Base-by-base conservation (phyloP, 1,140 invertebrate genomes). In the Ceratoteleas bidentatus region DNA sequence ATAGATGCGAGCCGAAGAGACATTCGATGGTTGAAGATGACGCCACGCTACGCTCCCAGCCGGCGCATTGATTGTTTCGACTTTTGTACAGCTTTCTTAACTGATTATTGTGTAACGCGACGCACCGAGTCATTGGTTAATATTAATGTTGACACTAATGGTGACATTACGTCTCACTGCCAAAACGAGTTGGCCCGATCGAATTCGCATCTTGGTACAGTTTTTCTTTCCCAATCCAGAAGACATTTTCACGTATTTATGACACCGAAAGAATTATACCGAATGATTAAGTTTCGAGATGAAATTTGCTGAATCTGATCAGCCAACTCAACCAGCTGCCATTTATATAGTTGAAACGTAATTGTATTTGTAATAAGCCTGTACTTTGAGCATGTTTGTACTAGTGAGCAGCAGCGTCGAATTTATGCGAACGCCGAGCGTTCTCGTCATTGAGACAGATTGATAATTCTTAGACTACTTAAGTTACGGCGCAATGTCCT, bases 61-160 rank as follows among this genome's bases (percentile, higher is more conserved):
- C 24, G 24, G 24, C 36, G 10, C 36, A 86, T 83, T 88, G 88
- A 86, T 87, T 79, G 84, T 86, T 40, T 87, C 81, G 85, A 78
- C 52, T 85, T 87, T 87, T 90, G 88, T 91, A 91, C 88, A 91
- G 90, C 89, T 91, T 91, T 84, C 60, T 89, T 88, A 88, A 91
- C 86, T 86, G 87, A 87, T 66, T 87, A 87, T 79, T 81, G 73
- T 86, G 86, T 85, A 88, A 87, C 70, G 86, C 86, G 83, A 88
- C 69, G 83, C 77, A 82, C 54, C 84, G 84, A 87, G 79, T 86
- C 77, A 78, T 65, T 81, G 40, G 80, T 81, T 84, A 84, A 85
- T 86, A 85, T 85, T 85, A 80, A 85, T 85, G 79, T 57, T 82
- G 13, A 84, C 24, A 84, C 65, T 65, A 72, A 78, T 50, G 64